phyloP scores from a whole-genome alignment of 2,888 invertebrate genomes.

The Gerris lacustris region DNA sequence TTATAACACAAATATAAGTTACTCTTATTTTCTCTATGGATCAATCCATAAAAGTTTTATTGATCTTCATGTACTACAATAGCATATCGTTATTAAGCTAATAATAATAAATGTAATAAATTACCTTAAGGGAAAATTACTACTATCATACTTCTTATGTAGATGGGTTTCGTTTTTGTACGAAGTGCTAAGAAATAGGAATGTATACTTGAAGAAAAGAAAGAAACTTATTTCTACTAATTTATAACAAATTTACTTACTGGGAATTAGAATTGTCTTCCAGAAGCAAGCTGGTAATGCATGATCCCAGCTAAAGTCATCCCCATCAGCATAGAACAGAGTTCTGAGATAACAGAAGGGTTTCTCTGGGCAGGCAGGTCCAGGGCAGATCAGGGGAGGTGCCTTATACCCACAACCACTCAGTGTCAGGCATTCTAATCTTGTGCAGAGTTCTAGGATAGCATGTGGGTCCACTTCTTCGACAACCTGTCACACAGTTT shows the following conservation, averaged over 20 bases:
- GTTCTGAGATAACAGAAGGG: slow-evolving; percentile 24
- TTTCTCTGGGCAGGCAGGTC: slow-evolving; percentile 19
- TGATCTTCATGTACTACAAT: no score
- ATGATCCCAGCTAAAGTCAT: slow-evolving; percentile 35
- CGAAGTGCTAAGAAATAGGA: background rate
- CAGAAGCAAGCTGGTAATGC: slow-evolving; percentile 34
- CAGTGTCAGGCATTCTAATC: slow-evolving; percentile 31
- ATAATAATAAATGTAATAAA: no score
- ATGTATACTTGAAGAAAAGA: no score
- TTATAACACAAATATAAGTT: no score
- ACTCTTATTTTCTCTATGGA: no score
- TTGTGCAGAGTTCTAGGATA: slow-evolving; percentile 29
- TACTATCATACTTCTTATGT: no score
- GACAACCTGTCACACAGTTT: slow-evolving; percentile 29
- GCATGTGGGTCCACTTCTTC: slow-evolving; percentile 34
- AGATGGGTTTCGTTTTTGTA: background rate
- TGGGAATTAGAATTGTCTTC: slow-evolving; percentile 29
- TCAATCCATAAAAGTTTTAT: no score
- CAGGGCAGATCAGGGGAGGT: slow-evolving; percentile 26
- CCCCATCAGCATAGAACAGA: slow-evolving; percentile 34
- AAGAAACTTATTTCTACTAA: no score
- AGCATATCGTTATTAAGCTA: no score
- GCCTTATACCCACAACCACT: slow-evolving; percentile 32
- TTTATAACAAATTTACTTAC: slow-evolving; percentile 18
- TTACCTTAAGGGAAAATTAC: no score